Evolutionary conservation across 2,113 vertebrate genomes (phyloP), one percentile per base, ranked within the genome.

Genomic region (Leucoraja erinaceus): DNA sequence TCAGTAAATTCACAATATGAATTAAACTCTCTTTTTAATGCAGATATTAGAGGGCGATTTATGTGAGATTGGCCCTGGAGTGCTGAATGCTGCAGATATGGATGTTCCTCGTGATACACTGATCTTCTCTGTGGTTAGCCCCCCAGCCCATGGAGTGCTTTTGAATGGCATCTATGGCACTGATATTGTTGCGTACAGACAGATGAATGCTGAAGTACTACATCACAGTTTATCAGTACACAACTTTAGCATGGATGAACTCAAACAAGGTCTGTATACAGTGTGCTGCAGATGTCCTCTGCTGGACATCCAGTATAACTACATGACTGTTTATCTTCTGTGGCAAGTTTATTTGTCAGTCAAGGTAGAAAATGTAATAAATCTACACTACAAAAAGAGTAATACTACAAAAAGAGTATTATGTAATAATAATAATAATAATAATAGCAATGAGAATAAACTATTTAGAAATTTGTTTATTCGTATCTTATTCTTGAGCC

Each of bases 271-370:
- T 96, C 93, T 90, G 92, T 78, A 33, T 95, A 95, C 66, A 68
- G 94, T 95, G 95, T 94, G 94, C 76, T 54, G 93, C 94, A 95
- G 95, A 94, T 94, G 96, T 94, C 96, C 96, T 95, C 96, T 96
- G 95, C 95, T 96, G 96, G 96, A 95, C 93, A 78, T 70, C 86
- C 77, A 93, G 31, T 93, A 93, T 95, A 94, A 96, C 94, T 96
- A 95, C 96, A 96, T 77, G 38, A 31, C 68, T 72, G 28, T 3
- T 63, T 63, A 88, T 61, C 59, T 56, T 86, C 22, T 33, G 12
- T 8, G 28, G 28, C 83, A 59, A 59, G 81, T 54, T 63, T 88
- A 5, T n/a, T 1, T 33, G 83, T 33, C 31, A 14, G n/a, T 66
- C 5, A 31, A 88, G 59, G 28, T n/a, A 5, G 83, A 31, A 88